Evolutionary conservation across 2,888 invertebrate genomes (phyloP).

Genomic region (Sinohyriopsis cumingii): DNA sequence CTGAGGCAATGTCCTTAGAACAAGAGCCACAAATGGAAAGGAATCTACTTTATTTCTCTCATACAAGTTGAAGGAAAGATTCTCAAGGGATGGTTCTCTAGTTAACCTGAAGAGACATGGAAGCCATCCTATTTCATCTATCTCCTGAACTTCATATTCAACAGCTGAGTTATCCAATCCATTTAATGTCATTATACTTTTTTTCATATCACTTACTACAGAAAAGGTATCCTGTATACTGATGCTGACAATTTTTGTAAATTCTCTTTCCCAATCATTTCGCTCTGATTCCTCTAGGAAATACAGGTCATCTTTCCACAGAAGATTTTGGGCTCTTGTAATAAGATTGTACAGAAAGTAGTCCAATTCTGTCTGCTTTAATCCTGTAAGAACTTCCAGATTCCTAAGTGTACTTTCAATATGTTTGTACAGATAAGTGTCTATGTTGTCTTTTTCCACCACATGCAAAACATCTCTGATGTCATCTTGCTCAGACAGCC

Average conservation of each 20-base stretch:
- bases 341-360: too few species aligned
- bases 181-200: background rate
- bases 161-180: background rate
- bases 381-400: background rate
- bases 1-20: constrained; percentile 8
- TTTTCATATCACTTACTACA: background rate
- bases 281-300: background rate
- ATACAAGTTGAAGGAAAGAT: constrained; percentile 16
- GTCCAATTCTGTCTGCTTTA: too few species aligned
- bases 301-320: too few species aligned
- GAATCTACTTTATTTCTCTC: background rate
- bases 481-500: background rate
- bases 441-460: background rate
- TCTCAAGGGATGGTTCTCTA: constrained; percentile 5
- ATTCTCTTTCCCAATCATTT: constrained; percentile 10
- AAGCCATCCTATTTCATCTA: background rate
- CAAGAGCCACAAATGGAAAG: constrained; percentile 19
- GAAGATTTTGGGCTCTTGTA: too few species aligned
- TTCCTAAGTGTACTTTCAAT: background rate
- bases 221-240: constrained; percentile 6
- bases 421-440: too few species aligned
- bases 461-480: background rate
- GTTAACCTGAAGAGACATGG: constrained; percentile 20
- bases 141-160: constrained; percentile 1
- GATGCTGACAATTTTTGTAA: constrained; percentile 3